A percentile compares a stretch with the other conserved stretches of the same genome.
phyloP scores from a whole-genome alignment of 2,888 invertebrate genomes.

The Oligia fasciuncula region DNA sequence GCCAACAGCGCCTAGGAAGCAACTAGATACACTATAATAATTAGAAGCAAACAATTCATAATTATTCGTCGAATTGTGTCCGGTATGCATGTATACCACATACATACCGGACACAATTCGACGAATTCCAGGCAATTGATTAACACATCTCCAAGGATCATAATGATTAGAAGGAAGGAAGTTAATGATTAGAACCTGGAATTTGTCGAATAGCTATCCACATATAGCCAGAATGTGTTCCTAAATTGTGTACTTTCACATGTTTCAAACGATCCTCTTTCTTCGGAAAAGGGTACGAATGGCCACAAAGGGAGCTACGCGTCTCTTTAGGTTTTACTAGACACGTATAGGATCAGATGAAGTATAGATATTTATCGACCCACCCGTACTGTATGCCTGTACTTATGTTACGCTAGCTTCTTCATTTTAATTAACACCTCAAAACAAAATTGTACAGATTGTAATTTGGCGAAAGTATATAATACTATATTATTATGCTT shows the following conservation, averaged over 20 bases:
- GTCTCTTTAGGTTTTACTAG: constrained; percentile 36
- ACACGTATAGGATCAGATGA: constrained; percentile 7
- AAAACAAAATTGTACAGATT: neutral
- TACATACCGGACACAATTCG: neutral
- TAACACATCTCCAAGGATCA: too few relatives aligned
- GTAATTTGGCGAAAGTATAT: neutral
- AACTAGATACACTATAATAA: neutral
- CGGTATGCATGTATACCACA: too few relatives aligned
- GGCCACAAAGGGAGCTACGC: constrained; percentile 20
- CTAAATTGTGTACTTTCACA: constrained; percentile 17
- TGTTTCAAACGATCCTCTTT: constrained; percentile 15
- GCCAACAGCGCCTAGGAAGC: neutral
- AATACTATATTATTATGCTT: too few relatives aligned
- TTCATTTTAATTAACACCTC: neutral
- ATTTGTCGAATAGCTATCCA: neutral
- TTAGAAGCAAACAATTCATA: neutral
- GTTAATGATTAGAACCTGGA: neutral
- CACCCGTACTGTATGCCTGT: neutral
- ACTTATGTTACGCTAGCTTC: neutral
- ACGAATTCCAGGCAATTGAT: neutral
- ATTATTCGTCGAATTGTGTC: too few relatives aligned
- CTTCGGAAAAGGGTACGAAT: constrained; percentile 17
- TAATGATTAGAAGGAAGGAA: too few relatives aligned
- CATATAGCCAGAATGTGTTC: neutral
- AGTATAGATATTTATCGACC: constrained; percentile 22